phyloP scores from a whole-genome alignment of 2,797 vertebrate species.

The Cynopterus sphinx region DNA sequence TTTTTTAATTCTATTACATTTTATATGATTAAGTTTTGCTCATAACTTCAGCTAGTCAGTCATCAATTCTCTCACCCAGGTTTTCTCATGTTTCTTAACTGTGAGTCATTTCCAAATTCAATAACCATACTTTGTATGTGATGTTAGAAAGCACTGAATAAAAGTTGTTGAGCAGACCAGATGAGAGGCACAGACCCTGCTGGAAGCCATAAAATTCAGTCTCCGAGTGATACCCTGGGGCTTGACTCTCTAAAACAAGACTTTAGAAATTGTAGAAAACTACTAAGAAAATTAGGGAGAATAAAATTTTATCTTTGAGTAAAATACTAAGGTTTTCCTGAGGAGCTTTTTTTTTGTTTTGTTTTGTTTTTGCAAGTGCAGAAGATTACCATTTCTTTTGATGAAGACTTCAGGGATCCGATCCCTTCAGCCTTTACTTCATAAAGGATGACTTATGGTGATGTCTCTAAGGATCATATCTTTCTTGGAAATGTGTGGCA shows the following conservation, averaged over 20 bases:
- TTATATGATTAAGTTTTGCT: slow-evolving; percentile 15
- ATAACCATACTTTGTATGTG: neutral
- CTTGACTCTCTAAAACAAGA: neutral
- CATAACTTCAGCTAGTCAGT: neutral
- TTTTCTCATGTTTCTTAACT: neutral
- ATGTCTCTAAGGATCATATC: neutral
- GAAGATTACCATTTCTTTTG: neutral
- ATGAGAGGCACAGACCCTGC: neutral
- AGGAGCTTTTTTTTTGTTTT: neutral
- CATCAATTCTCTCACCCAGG: neutral
- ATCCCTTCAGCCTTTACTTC: neutral
- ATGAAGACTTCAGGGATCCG: neutral
- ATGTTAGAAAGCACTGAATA: neutral
- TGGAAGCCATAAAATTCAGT: neutral
- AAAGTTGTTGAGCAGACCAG: neutral
- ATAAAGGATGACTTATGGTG: neutral
- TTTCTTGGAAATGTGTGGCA: neutral
- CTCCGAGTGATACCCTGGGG: neutral
- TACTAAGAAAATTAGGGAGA: neutral
- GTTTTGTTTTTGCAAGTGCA: neutral
- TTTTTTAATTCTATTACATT: neutral
- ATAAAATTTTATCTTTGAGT: neutral
- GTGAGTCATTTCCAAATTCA: neutral
- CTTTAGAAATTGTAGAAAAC: neutral
- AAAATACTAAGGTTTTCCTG: neutral